Evolutionary conservation across 2,888 invertebrate genomes (phyloP).

Genomic region (Campaea margaritaria): DNA sequence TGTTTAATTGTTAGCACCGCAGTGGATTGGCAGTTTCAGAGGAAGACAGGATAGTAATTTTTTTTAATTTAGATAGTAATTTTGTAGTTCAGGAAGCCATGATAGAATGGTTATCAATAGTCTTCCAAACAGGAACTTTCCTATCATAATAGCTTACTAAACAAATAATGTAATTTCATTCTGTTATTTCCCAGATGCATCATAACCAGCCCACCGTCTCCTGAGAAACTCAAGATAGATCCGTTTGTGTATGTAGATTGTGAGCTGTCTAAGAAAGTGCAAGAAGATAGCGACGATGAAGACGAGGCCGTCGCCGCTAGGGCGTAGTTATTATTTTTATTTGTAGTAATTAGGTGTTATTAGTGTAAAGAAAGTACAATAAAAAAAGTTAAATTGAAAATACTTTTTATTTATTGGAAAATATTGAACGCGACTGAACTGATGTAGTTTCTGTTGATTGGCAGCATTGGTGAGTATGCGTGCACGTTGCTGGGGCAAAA

Average conservation of each 20-base stretch:
- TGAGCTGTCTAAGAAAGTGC: constrained; percentile 66
- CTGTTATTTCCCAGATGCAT: constrained; percentile 82
- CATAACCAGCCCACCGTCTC: constrained; percentile 86
- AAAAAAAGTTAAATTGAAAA: constrained; percentile 12
- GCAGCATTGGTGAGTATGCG: too few relatives aligned
- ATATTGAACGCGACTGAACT: not conserved
- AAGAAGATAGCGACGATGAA: constrained; percentile 78
- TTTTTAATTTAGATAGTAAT: too few relatives aligned
- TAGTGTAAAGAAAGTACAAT: constrained; percentile 44
- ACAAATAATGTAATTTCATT: too few relatives aligned
- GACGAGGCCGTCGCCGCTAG: constrained; percentile 61
- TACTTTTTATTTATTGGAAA: not conserved
- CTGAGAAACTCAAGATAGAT: constrained; percentile 89
- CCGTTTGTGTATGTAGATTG: constrained; percentile 82
- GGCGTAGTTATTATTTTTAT: constrained; percentile 47
- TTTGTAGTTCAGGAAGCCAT: too few relatives aligned
- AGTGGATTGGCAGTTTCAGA: too few relatives aligned
- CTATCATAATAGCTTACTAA: too few relatives aligned
- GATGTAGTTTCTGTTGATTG: too few relatives aligned
- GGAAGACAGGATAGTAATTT: too few relatives aligned
- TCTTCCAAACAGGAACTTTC: too few relatives aligned
- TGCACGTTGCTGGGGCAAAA: too few relatives aligned
- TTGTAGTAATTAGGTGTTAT: constrained; percentile 43
- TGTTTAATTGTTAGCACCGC: too few relatives aligned
- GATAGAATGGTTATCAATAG: too few relatives aligned